Base-by-base conservation (phyloP, 2,888 invertebrate genomes). In the Drosophila nr. perissopoda region DNA sequence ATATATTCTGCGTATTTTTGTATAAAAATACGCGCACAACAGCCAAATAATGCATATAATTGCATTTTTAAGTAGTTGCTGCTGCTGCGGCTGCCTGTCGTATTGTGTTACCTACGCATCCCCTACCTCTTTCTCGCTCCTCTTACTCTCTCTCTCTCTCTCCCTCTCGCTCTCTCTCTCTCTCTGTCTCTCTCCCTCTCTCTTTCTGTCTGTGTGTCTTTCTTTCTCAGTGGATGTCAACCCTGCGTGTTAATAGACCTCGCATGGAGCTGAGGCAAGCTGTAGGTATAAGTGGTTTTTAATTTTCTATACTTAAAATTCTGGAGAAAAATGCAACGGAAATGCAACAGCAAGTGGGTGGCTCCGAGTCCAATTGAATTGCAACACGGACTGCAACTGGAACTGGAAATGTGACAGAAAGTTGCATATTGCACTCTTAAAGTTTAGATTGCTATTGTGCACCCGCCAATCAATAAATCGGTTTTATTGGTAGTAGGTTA, bases 1-100 rank as follows among this genome's bases (percentile, higher is more conserved):
- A 58, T 53, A 73, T 77, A 78, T 90, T 89, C 90, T 74, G 75
- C 86, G 90, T 91, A 91, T 87, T 87, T 77, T 75, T 82, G 90
- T 84, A 67, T 70, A 87, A 76, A 90, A 84, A 83, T 76, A 83
- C 68, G 48, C 68, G 69, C 73, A 69, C 80, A 78, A 75, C 82
- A 71, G 53, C 77, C 83, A 61, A 87, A 89, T 87, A 87, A 87
- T 90, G 87, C 85, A 83, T 89, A 90, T 91, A 91, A 89, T 91
- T 89, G 91, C 90, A 77, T 89, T 89, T 90, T 90, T 87, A 87
- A 89, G 88, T 85, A 90, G 90, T 87, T 90, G 89, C 82, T 68
- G 65, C 74, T 31, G 75, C 51, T 29, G 33, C 40, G 18, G 80
- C 80, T 72, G 80, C 66, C 87, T 66, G 66, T 67, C 80, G 84